Conservation (phyloP, 2,888 invertebrate genomes). For the Apodemia duryi region DNA sequence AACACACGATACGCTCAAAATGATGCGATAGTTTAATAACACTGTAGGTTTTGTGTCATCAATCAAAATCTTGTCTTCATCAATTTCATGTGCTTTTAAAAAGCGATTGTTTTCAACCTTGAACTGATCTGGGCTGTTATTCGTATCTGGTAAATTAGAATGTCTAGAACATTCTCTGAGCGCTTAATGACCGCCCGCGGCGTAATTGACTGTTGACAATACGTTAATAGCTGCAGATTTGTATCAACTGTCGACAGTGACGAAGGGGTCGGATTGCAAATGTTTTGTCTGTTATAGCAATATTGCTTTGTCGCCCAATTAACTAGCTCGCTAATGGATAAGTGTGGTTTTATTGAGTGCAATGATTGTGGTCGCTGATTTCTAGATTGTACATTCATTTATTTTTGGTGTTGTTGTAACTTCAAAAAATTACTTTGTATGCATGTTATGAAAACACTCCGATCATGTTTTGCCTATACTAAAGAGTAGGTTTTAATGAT, state of each 20-base stretch:
- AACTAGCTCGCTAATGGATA: slow-evolving; percentile 27
- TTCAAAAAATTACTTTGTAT: background rate
- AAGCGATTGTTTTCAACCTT: slow-evolving; percentile 39
- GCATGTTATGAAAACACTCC: background rate
- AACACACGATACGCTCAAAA: slow-evolving; percentile 6
- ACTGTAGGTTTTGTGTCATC: slow-evolving; percentile 43
- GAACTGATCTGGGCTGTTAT: slow-evolving; percentile 23
- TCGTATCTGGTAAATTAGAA: slow-evolving; percentile 24
- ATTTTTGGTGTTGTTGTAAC: background rate
- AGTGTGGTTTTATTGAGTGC: slow-evolving; percentile 25
- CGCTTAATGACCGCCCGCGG: slow-evolving; percentile 28
- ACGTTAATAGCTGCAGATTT: slow-evolving; percentile 31
- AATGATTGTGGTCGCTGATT: slow-evolving; percentile 28
- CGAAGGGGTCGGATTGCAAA: slow-evolving; percentile 29
- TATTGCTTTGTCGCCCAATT: slow-evolving; percentile 34
- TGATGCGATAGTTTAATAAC: slow-evolving; percentile 14
- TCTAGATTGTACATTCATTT: background rate
- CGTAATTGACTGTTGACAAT: slow-evolving; percentile 35
- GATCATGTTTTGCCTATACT: background rate
- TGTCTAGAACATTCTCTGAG: slow-evolving; percentile 31
- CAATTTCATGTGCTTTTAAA: slow-evolving; percentile 27
- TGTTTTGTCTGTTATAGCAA: slow-evolving; percentile 26
- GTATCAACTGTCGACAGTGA: slow-evolving; percentile 37
- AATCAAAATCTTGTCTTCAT: slow-evolving; percentile 43
- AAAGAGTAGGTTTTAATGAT: no score